Evolutionary conservation across 2,113 vertebrate species (phyloP).

Genomic region (Oenanthe oenanthe): DNA sequence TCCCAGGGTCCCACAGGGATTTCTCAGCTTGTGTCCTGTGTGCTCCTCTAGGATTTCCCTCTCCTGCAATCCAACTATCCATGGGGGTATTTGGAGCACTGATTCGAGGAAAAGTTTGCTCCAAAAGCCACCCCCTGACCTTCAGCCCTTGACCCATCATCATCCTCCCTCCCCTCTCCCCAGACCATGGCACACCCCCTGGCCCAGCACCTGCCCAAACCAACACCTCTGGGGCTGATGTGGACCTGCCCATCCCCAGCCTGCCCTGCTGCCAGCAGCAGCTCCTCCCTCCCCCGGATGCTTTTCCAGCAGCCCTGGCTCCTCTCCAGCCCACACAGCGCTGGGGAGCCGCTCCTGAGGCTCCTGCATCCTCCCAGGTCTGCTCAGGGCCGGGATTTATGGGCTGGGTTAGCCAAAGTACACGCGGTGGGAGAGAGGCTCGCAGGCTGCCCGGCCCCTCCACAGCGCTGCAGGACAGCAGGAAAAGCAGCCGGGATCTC

Average conservation of each 20-base stretch:
- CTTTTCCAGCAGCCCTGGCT: slow-evolving; percentile 45
- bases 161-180: background rate
- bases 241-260: background rate
- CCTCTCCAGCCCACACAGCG: slow-evolving; percentile 66
- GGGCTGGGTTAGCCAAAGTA: slow-evolving; percentile 53
- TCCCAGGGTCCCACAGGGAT: background rate
- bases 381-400: background rate
- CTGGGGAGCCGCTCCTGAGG: slow-evolving; percentile 5
- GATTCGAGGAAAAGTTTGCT: background rate
- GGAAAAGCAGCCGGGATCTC: background rate
- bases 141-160: background rate
- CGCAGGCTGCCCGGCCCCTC: background rate
- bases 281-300: background rate
- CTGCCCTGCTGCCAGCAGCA: background rate
- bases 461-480: rapidly evolving
- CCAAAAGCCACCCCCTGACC: background rate
- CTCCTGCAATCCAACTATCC: background rate
- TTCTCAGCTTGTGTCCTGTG: background rate
- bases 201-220: background rate
- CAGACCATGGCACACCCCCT: background rate
- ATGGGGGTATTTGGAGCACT: background rate
- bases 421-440: background rate
- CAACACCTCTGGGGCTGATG: background rate
- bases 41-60: background rate
- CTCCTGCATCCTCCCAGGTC: slow-evolving; percentile 21